Evolutionary conservation across 2,113 vertebrate genomes (phyloP).

Genomic region (Chlamydotis undulata): DNA sequence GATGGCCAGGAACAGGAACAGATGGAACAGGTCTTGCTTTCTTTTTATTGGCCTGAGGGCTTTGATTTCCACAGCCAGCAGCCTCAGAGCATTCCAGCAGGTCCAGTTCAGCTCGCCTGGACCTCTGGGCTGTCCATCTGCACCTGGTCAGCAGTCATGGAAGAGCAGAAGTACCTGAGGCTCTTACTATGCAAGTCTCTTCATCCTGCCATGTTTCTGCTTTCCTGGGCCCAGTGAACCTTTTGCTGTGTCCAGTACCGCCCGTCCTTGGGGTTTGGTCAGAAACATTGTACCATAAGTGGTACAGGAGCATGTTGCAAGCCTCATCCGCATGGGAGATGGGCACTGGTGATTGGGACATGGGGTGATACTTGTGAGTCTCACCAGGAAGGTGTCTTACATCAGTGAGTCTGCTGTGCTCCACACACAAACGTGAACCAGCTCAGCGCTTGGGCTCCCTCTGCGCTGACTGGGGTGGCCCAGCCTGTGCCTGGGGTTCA

Average conservation of each 20-base stretch:
- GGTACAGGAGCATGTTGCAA: background rate
- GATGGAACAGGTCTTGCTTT: background rate
- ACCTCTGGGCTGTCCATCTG: background rate
- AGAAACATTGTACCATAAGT: rapidly evolving
- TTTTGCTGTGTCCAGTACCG: background rate
- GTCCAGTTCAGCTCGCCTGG: background rate
- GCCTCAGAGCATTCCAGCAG: background rate
- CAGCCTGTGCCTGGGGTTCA: background rate
- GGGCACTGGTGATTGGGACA: background rate
- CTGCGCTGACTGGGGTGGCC: background rate
- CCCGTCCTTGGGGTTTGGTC: background rate
- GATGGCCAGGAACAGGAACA: background rate
- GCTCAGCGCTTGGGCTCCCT: background rate
- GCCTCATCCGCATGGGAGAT: background rate
- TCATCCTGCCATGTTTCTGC: background rate
- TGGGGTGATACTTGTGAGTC: background rate
- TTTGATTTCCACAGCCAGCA: background rate
- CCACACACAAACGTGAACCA: background rate
- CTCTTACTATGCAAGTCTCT: background rate
- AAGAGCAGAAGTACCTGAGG: background rate
- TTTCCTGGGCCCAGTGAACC: background rate
- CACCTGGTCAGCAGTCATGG: background rate
- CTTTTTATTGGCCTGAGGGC: background rate
- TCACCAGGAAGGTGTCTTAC: background rate
- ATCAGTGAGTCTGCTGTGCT: background rate